Conservation (phyloP, 2,797 vertebrate species). For the Coregonus sp. region DNA sequence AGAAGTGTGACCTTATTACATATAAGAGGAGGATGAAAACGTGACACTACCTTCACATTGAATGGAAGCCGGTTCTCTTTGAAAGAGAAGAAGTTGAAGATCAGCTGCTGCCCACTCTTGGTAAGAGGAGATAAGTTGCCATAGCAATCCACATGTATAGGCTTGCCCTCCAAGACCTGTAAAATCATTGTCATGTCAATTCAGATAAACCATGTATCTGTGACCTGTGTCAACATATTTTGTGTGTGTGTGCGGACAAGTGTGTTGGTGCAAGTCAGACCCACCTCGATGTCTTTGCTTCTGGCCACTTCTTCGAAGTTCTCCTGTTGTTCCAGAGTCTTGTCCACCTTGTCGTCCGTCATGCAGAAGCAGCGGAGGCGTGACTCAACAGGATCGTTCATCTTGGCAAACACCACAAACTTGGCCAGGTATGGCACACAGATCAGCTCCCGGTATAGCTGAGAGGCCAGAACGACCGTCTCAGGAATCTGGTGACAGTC, state of each 20-base stretch:
- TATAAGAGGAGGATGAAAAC: background rate
- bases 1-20: background rate
- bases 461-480: constrained; percentile 93
- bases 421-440: constrained; percentile 99
- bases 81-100: constrained; percentile 98
- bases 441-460: constrained; percentile 98
- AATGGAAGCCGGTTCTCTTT: constrained; percentile 99
- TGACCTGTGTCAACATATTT: background rate
- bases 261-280: background rate
- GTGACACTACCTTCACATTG: constrained; percentile 87
- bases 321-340: constrained; percentile 98
- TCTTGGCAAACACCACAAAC: constrained; percentile 99
- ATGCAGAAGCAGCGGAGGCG: constrained; percentile 97
- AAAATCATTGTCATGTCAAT: constrained; percentile 23
- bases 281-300: constrained; percentile 98
- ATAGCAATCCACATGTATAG: constrained; percentile 95
- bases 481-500: constrained; percentile 98
- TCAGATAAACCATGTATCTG: constrained; percentile 1
- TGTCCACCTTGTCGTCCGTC: constrained; percentile 99
- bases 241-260: background rate
- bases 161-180: constrained; percentile 96
- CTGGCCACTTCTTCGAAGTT: constrained; percentile 98
- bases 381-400: constrained; percentile 90
- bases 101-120: constrained; percentile 95
- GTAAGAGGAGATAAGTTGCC: constrained; percentile 93